These are phyloP conservation scores for Cheilosia urbana DNA, from an alignment of 2,888 invertebrate genomes.

Conservation along the genomic window DNA sequence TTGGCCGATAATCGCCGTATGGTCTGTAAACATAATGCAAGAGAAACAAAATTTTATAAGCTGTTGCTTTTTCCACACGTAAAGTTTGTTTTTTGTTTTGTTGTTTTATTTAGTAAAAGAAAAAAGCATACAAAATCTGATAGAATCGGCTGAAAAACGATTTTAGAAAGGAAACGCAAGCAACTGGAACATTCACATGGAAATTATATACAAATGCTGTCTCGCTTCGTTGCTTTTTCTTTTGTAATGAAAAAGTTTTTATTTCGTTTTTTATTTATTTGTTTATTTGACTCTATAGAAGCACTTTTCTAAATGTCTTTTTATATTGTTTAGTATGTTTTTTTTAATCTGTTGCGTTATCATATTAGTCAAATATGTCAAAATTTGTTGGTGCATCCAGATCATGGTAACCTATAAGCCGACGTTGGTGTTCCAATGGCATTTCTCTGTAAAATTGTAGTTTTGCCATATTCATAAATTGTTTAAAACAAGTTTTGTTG, in stretches of 20 bases:
- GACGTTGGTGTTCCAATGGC: slow-evolving; percentile 89
- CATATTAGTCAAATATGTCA: slow-evolving; percentile 87
- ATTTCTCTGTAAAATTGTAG: slow-evolving; percentile 86
- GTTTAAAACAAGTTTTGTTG: slow-evolving; percentile 43
- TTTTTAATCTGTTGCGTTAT: slow-evolving; percentile 50
- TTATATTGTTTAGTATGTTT: slow-evolving; percentile 21
- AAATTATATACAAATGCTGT: slow-evolving; percentile 45
- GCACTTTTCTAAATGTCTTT: slow-evolving; percentile 27
- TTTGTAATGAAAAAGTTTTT: slow-evolving; percentile 61
- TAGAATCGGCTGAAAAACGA: slow-evolving; percentile 25
- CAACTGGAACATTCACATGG: slow-evolving; percentile 64
- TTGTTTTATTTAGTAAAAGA: slow-evolving; percentile 65
- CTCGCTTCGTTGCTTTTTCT: slow-evolving; percentile 53
- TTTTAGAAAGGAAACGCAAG: slow-evolving; percentile 77
- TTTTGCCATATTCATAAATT: slow-evolving; percentile 78
- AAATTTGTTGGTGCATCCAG: slow-evolving; percentile 93
- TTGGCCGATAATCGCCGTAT: slow-evolving; percentile 92
- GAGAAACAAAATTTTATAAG: slow-evolving; percentile 75
- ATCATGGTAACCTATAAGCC: slow-evolving; percentile 94
- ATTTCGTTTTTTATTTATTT: slow-evolving; percentile 39
- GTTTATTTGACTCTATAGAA: slow-evolving; percentile 37
- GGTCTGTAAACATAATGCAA: slow-evolving; percentile 87
- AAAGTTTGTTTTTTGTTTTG: slow-evolving; percentile 42
- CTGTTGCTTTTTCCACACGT: slow-evolving; percentile 46
- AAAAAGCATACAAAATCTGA: slow-evolving; percentile 42